Evolutionary conservation across 1,140 invertebrate species (phyloP).

Genomic region (silkworm (Bombyx mori)): ASM3026992v2 NC_085114.1:3032001-3032500

Average conservation of each 20-base stretch:
- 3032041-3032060: constrained; percentile 75
- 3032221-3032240: background rate
- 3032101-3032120: constrained; percentile 45
- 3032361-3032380: too few relatives aligned
- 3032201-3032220: background rate
- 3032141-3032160: constrained; percentile 1
- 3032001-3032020: constrained; percentile 57
- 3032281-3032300: constrained; percentile 2
- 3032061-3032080: constrained; percentile 77
- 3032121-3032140: constrained; percentile 49
- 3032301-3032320: too few relatives aligned
- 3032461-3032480: too few relatives aligned
- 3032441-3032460: too few relatives aligned
- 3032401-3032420: too few relatives aligned
- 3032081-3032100: constrained; percentile 46
- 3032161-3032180: background rate
- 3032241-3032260: constrained; percentile 9
- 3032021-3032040: constrained; percentile 78
- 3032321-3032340: too few relatives aligned
- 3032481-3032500: too few relatives aligned
- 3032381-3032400: too few relatives aligned
- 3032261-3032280: constrained; percentile 17
- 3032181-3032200: constrained; percentile 18
- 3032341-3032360: too few relatives aligned
- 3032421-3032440: too few relatives aligned